Percentiles rank a stretch among this genome's conserved stretches.
Conservation (phyloP, 2,797 vertebrate species). For the Paratrypauchen microcephalus region DNA sequence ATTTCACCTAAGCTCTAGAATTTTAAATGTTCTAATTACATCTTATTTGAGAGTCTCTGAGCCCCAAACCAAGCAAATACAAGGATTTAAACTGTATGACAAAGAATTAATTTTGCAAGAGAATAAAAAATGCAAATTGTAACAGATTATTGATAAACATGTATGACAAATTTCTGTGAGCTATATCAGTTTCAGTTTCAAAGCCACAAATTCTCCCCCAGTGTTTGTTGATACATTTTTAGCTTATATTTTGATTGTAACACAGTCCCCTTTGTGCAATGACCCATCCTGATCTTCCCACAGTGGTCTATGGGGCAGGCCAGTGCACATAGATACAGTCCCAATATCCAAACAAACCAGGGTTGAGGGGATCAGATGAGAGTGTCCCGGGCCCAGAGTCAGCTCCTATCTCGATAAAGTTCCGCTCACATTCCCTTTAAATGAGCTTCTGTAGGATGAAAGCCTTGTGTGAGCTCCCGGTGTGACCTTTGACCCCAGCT, state of each 20-base stretch:
- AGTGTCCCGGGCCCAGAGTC: slow-evolving; percentile 54
- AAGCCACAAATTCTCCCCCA: slow-evolving; percentile 26
- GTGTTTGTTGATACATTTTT: slow-evolving; percentile 66
- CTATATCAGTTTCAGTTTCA: background rate
- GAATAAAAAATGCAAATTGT: too few relatives aligned
- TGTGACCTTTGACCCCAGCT: slow-evolving; percentile 75
- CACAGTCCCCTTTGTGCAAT: slow-evolving; percentile 57
- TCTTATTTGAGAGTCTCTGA: slow-evolving; percentile 24
- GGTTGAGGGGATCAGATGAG: slow-evolving; percentile 64
- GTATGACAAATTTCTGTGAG: background rate
- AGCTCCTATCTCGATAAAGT: slow-evolving; percentile 72
- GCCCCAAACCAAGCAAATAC: slow-evolving; percentile 39
- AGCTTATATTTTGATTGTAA: slow-evolving; percentile 69
- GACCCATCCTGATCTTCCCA: slow-evolving; percentile 72
- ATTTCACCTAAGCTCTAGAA: too few relatives aligned
- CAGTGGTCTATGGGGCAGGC: slow-evolving; percentile 58
- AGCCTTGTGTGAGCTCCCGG: slow-evolving; percentile 71
- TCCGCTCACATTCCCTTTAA: slow-evolving; percentile 75
- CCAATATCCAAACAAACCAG: slow-evolving; percentile 69
- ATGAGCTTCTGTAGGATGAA: slow-evolving; percentile 79
- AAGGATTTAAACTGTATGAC: slow-evolving; percentile 15
- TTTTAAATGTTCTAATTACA: background rate
- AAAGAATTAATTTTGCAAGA: too few relatives aligned
- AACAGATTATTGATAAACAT: background rate
- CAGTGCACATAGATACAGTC: slow-evolving; percentile 52